Percentiles rank a stretch among this genome's conserved stretches.
phyloP scores from a whole-genome alignment of 2,797 vertebrate species.

The Helicolenus hilgendorfi region DNA sequence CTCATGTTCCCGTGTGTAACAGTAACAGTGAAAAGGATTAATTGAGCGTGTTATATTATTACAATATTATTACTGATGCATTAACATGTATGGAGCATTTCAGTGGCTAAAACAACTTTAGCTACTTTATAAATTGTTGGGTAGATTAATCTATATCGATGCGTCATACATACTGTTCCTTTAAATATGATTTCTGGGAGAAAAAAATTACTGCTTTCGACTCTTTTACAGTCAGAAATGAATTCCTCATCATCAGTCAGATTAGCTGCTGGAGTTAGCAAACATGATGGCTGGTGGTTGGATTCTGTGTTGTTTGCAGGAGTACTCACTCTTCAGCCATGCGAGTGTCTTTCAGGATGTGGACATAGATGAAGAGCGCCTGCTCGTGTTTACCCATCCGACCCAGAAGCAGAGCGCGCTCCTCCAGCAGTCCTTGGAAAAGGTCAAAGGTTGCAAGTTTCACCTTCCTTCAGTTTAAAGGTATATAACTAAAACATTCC shows the following conservation, averaged over 20 bases:
- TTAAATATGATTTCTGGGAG: not conserved
- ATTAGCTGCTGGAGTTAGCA: not conserved
- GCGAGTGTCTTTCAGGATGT: conserved; percentile 94
- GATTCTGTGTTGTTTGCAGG: not conserved
- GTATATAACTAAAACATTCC: not conserved
- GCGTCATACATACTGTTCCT: too few species aligned
- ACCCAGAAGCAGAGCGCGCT: conserved; percentile 96
- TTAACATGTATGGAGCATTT: too few species aligned
- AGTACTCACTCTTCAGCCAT: conserved; percentile 97
- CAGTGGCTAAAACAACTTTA: too few species aligned
- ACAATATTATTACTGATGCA: too few species aligned
- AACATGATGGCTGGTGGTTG: not conserved
- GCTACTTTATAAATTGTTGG: too few species aligned
- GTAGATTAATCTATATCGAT: too few species aligned
- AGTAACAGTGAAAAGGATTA: too few species aligned
- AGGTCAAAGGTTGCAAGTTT: conserved; percentile 13
- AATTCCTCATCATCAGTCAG: not conserved
- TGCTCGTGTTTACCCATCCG: conserved; percentile 99
- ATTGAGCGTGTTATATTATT: too few species aligned
- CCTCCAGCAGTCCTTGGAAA: conserved; percentile 94
- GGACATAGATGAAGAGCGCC: conserved; percentile 98
- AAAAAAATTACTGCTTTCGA: not conserved
- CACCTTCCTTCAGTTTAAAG: not conserved
- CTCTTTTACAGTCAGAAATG: not conserved
- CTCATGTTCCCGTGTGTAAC: too few species aligned